A percentile compares a stretch with the other conserved stretches of the same genome.
Conservation (phyloP, 2,113 vertebrate species). For the Nyctibius bracteatus region DNA sequence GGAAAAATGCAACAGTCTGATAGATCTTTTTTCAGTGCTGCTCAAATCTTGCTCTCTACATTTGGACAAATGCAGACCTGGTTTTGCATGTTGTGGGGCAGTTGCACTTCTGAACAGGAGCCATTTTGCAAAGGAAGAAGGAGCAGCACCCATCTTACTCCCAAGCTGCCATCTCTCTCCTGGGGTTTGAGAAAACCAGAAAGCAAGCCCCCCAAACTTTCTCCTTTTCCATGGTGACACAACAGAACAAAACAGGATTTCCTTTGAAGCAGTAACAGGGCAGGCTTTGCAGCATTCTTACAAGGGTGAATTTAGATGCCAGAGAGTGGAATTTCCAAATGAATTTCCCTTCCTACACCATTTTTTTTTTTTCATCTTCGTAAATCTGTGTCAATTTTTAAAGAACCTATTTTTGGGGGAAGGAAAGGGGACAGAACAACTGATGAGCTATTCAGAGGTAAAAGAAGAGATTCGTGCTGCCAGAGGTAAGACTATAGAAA, state of each 20-base stretch:
- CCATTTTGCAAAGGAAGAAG: neutral
- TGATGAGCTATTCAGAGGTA: constrained; percentile 36
- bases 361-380: constrained; percentile 36
- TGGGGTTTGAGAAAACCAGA: neutral
- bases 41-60: neutral
- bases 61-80: neutral
- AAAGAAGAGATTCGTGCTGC: constrained; percentile 26
- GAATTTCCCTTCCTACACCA: constrained; percentile 22
- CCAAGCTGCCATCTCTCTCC: neutral
- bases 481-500: constrained; percentile 37
- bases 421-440: constrained; percentile 15
- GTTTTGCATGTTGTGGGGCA: neutral
- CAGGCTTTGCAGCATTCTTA: neutral
- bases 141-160: neutral
- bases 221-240: neutral
- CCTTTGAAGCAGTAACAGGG: neutral
- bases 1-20: neutral
- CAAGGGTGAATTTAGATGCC: constrained; percentile 1
- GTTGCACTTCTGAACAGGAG: neutral
- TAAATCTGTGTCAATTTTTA: constrained; percentile 46
- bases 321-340: constrained; percentile 16
- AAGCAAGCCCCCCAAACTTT: neutral
- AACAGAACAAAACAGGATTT: neutral
- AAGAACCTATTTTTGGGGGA: constrained; percentile 3
- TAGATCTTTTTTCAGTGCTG: neutral